Conservation (phyloP, 2,797 vertebrate species). For the Liparis tanakae region DNA sequence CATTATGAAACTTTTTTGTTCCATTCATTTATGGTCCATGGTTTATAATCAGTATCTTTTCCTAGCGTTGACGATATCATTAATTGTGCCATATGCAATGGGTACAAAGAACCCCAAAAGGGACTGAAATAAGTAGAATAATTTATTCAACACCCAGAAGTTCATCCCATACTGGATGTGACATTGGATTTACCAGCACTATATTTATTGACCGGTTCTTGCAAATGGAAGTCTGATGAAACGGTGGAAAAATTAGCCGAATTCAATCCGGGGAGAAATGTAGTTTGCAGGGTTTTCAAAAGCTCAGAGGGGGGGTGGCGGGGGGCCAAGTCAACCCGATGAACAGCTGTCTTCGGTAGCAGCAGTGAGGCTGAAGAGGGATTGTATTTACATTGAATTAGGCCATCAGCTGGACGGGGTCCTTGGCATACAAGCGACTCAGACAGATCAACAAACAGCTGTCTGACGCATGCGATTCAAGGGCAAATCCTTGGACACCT, state of each 20-base stretch:
- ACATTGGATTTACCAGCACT: neutral
- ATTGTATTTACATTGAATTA: conserved; percentile 72
- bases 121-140: neutral
- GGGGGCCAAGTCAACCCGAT: conserved; percentile 53
- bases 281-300: conserved; percentile 54
- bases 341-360: conserved; percentile 73
- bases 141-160: neutral
- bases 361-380: conserved; percentile 60
- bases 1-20: no score
- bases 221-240: neutral
- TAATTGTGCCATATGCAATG: no score
- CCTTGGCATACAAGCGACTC: conserved; percentile 54
- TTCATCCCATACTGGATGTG: neutral
- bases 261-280: conserved; percentile 50
- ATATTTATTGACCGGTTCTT: neutral
- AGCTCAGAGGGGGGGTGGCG: conserved; percentile 54
- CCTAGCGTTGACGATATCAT: neutral
- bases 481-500: conserved; percentile 64
- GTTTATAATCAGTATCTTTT: neutral
- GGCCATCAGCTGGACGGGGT: conserved; percentile 66
- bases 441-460: conserved; percentile 66
- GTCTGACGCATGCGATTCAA: conserved; percentile 61
- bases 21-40: neutral
- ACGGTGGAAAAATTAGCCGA: neutral
- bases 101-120: neutral